Conservation (phyloP, 1,140 invertebrate species). For the Euura lappo region DNA sequence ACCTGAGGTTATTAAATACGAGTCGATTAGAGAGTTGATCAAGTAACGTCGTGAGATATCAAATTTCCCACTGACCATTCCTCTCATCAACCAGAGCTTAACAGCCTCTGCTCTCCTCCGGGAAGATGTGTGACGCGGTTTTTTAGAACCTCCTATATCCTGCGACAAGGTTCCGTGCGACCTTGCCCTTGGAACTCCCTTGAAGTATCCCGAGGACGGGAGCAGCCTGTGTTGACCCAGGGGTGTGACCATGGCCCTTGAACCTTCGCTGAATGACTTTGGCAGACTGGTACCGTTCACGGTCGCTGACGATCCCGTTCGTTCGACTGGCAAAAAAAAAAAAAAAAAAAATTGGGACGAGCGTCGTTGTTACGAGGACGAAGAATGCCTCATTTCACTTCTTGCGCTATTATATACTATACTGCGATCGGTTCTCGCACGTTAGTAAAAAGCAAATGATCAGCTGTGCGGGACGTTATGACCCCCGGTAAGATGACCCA, state of each 20-base stretch:
- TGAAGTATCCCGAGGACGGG: slow-evolving; percentile 15
- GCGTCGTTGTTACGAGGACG: background rate
- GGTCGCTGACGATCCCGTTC: slow-evolving; percentile 42
- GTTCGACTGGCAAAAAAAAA: slow-evolving; percentile 28
- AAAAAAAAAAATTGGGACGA: background rate
- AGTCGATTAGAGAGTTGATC: background rate
- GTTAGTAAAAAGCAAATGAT: too few relatives aligned
- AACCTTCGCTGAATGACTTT: slow-evolving; percentile 20
- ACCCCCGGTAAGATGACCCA: background rate
- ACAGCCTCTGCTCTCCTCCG: slow-evolving; percentile 35
- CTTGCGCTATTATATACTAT: too few relatives aligned
- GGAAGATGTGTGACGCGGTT: background rate
- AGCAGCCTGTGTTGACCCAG: slow-evolving; percentile 24
- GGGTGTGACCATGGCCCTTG: slow-evolving; percentile 16
- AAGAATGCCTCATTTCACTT: too few relatives aligned
- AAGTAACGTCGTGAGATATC: background rate
- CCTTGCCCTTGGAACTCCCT: slow-evolving; percentile 20
- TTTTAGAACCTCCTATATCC: background rate
- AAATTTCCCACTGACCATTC: slow-evolving; percentile 33
- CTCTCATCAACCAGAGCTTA: slow-evolving; percentile 49
- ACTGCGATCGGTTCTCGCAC: too few relatives aligned
- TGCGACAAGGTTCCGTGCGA: slow-evolving; percentile 13
- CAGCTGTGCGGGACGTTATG: too few relatives aligned
- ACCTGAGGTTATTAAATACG: slow-evolving; percentile 22
- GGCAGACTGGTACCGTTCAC: slow-evolving; percentile 33